These are phyloP conservation scores for Crotalus helleri DNA, from an alignment of 2,113 vertebrate species.

Conservation along the genomic window DNA sequence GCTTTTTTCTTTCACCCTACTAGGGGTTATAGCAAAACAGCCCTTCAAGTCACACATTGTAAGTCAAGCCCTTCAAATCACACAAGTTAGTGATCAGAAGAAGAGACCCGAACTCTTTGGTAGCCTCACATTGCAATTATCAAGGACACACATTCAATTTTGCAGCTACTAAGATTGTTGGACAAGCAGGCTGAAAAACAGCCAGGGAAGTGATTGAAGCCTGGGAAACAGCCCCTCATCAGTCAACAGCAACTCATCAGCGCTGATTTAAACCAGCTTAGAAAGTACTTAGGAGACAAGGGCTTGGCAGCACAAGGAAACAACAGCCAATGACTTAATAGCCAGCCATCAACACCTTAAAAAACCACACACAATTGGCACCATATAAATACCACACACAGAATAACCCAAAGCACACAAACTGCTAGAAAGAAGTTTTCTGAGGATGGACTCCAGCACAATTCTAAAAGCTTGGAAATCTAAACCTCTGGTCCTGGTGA, in stretches of 20 bases:
- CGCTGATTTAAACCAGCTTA: neutral
- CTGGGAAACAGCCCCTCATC: neutral
- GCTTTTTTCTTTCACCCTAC: neutral
- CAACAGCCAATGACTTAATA: neutral
- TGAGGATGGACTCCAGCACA: neutral
- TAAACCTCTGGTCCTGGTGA: neutral
- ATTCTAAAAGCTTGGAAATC: neutral
- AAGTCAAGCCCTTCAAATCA: neutral
- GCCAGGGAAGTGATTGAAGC: neutral
- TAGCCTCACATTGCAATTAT: neutral
- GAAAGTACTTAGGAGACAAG: neutral
- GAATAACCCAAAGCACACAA: neutral
- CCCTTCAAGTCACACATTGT: neutral
- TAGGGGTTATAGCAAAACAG: neutral
- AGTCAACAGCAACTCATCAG: neutral
- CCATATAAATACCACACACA: neutral
- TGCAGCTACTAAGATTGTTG: neutral
- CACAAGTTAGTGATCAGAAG: neutral
- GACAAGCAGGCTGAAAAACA: neutral
- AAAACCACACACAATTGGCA: neutral
- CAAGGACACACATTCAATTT: neutral
- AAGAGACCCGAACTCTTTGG: neutral
- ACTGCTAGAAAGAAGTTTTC: neutral
- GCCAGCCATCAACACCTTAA: neutral
- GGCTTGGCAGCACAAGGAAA: neutral